Base-by-base conservation (phyloP, 2,888 invertebrate genomes). In the Nymphalis c-album region DNA sequence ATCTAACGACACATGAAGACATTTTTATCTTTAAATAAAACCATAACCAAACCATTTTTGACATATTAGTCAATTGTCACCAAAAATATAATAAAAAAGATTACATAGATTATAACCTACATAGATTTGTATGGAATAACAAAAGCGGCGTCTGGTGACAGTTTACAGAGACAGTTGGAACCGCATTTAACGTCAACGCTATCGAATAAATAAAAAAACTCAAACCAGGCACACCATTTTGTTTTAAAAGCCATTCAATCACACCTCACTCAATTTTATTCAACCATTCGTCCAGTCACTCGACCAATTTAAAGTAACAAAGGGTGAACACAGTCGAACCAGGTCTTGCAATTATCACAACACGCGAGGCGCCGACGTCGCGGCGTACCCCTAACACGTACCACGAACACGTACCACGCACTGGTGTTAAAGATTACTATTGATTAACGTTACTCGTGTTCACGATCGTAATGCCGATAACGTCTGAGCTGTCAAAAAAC, bases 351-450 rank as follows among this genome's bases (percentile, higher is more conserved):
- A 90, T 90, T 89, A 90, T 80, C 80, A 77, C 60, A 35, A 76
- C 91, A 91, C 90, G 91, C 91, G 85, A 90, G 88, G 90, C 78
- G 86, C 83, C 87, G 91, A 90, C 84, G 80, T 91, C 91, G 79
- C 87, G 79, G 82, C 76, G 72, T 75, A 75, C 48, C 51, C 69
- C 40, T 40, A 10, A 40, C 40, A 40, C 40, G 40, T 40, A 40
- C 40, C 40, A 40, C 40, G 13, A 40, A 40, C 55, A 22, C 64
- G 18, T 55, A 57, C 70, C 67, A 67, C 67, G 70, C 67, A 67
- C 60, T 73, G 73, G 75, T 77, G 76, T 74, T 74, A 73, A 73
- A 71, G 62, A 51, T 46, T 18, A 55, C 50, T 76, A 75, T 77
- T 73, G 75, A 75, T 76, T 74, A 18, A 35, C 31, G 7, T 35